Conservation (phyloP, 2,113 vertebrate species). For the Notiomystis cincta region DNA sequence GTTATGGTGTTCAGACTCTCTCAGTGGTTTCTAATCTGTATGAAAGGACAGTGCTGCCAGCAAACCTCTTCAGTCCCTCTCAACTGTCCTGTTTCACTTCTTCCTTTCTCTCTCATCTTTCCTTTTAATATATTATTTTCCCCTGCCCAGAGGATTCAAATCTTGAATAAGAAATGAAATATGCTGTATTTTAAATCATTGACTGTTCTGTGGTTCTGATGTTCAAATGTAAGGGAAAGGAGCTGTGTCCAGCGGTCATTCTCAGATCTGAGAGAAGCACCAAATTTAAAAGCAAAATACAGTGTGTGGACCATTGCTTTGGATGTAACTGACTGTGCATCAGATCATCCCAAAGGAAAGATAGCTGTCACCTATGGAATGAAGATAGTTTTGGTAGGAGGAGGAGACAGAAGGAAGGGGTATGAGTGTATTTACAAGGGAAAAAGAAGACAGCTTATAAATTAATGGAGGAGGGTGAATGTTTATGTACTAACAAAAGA, state of each 20-base stretch:
- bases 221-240: background rate
- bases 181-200: background rate
- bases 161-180: background rate
- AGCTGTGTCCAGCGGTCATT: background rate
- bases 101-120: background rate
- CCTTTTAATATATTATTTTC: background rate
- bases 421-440: background rate
- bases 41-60: background rate
- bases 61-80: background rate
- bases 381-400: background rate
- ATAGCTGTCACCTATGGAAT: background rate
- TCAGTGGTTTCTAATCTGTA: background rate
- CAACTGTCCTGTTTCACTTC: background rate
- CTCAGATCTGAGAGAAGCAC: background rate
- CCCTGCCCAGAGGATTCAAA: background rate
- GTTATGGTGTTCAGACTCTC: background rate
- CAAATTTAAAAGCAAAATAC: background rate
- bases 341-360: background rate
- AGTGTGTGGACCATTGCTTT: background rate
- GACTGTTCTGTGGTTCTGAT: background rate
- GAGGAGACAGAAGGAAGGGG: background rate
- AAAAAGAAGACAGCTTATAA: background rate
- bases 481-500: background rate
- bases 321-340: background rate
- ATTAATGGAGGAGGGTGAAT: background rate